Conservation (phyloP, 2,113 vertebrate species). For the Hemiprocne comata region DNA sequence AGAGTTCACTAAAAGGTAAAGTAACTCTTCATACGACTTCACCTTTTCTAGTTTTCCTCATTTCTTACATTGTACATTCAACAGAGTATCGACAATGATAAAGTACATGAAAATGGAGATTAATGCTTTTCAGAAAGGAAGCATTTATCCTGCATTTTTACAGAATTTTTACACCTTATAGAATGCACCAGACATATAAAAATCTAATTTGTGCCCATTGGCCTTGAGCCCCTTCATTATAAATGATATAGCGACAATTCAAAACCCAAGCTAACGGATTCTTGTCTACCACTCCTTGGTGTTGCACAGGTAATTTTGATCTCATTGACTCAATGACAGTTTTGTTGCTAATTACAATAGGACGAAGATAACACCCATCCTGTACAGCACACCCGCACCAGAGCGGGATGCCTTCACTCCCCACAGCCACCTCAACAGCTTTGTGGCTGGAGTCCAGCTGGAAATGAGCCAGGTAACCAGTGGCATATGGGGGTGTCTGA, state of each 20-base stretch:
- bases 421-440: background rate
- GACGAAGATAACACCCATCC: background rate
- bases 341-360: background rate
- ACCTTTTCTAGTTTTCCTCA: background rate
- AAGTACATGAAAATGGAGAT: background rate
- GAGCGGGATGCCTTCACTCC: background rate
- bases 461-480: background rate
- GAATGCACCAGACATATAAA: background rate
- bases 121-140: background rate
- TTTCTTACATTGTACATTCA: background rate
- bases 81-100: background rate
- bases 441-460: background rate
- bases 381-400: accelerated
- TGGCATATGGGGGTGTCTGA: background rate
- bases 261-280: background rate
- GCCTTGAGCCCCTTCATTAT: background rate
- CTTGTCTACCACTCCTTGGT: background rate
- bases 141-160: background rate
- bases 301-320: background rate
- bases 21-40: background rate
- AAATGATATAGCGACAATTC: background rate
- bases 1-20: constrained; percentile 6
- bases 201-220: background rate
- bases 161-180: background rate
- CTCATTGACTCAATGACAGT: background rate